Base-by-base conservation (phyloP, 2,113 vertebrate genomes). In the Cricetomys ansorgei region DNA sequence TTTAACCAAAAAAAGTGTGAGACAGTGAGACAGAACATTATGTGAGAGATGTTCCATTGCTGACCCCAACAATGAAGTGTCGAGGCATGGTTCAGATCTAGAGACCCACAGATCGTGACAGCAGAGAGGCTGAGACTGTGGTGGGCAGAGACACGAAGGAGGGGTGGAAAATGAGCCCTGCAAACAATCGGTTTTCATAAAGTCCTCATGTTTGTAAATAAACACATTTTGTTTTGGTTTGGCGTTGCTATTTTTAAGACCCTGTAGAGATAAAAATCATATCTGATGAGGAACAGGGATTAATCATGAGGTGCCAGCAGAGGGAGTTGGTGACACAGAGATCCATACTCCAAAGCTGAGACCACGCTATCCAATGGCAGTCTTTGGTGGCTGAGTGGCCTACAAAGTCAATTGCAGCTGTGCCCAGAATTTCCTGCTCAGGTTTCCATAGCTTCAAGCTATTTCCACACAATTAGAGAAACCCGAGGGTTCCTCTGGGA, bases 321-420 rank as follows among this genome's bases (percentile, higher is more conserved):
- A 95, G 95, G 97, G 93, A 76, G 96, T 88, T 96, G 91, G 80
- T 90, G 62, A 55, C 84, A 91, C 94, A 84, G 53, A 64, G 89
- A 96, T 95, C 31, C 29, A 0, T 2, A 45, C n/a, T 27, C 37
- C 57, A 75, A 53, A 64, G 70, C 34, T 40, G 34, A 53, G 25
- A 70, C 79, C 19, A 19, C 19, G 37, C 0, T 69, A 55, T 91
- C 16, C 53, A 57, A n/a, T 11, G 23, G 40, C 9, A 25, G 27
- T n/a, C 70, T 77, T 91, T 12, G 4, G 53, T 43, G 88, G 64
- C 40, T 85, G 31, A 62, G 53, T 40, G 83, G 45, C 53, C 81
- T 84, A 88, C 37, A 70, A 76, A 94, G 93, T 81, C 29, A 87
- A 29, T 57, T 77, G 72, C 85, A 92, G 93, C 55, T 70, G 77